Percentiles rank a stretch among this genome's conserved stretches.
Evolutionary conservation across 2,113 vertebrate species (phyloP).

Genomic region (Hystrix cristata): DNA sequence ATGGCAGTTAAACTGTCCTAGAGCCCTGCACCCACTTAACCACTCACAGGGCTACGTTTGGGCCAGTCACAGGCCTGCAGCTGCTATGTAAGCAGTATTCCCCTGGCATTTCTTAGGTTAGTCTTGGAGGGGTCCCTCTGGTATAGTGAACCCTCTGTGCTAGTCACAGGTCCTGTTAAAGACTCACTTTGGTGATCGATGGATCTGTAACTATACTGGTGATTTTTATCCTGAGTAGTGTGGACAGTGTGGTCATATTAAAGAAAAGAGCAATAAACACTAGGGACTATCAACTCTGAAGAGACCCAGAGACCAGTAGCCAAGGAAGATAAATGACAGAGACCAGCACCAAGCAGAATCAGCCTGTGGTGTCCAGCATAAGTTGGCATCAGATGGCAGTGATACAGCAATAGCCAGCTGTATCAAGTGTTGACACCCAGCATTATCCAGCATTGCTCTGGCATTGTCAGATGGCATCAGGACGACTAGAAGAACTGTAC

Average conservation of each 20-base stretch:
- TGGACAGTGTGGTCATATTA: background rate
- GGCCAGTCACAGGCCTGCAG: background rate
- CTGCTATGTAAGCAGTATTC: background rate
- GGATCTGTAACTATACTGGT: background rate
- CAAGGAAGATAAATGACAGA: background rate
- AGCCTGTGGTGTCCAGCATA: background rate
- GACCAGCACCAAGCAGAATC: background rate
- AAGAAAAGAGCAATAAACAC: background rate
- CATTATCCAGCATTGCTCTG: background rate
- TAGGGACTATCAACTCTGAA: background rate
- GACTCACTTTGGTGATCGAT: background rate
- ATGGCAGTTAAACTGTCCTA: background rate
- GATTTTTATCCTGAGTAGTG: background rate
- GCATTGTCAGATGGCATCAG: background rate
- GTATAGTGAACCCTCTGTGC: background rate
- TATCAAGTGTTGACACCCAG: background rate
- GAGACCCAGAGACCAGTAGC: background rate
- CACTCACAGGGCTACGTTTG: background rate
- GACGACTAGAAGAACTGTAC: background rate
- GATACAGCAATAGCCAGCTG: background rate
- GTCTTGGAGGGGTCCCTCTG: background rate
- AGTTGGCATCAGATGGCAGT: background rate
- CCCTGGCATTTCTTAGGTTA: background rate
- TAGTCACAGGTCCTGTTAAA: background rate
- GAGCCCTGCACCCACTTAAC: background rate